Conservation (phyloP, 2,888 invertebrate species). For the Phengaris alcon region DNA sequence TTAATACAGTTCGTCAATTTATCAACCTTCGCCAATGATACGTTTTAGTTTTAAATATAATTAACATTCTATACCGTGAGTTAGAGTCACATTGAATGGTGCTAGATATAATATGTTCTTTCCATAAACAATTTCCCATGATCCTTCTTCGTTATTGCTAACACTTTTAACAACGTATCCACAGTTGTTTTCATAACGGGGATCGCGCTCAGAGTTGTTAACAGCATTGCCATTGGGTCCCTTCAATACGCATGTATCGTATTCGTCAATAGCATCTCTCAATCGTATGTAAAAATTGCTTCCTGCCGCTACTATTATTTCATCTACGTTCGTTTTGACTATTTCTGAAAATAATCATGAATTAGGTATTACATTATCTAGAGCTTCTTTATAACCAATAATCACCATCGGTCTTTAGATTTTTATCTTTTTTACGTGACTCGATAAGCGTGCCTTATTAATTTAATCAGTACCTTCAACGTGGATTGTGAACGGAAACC, state of each 20-base stretch:
- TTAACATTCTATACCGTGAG: not conserved
- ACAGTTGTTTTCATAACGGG: constrained; percentile 45
- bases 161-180: constrained; percentile 52
- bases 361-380: constrained; percentile 29
- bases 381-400: constrained; percentile 24
- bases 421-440: constrained; percentile 60
- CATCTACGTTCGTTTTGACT: constrained; percentile 47
- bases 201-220: constrained; percentile 41
- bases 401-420: constrained; percentile 22
- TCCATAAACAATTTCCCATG: constrained; percentile 58
- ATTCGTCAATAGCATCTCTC: constrained; percentile 43
- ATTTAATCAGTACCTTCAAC: constrained; percentile 55
- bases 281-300: constrained; percentile 55
- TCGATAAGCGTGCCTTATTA: constrained; percentile 47
- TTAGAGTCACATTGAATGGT: constrained; percentile 43
- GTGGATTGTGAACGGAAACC: constrained; percentile 53
- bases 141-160: constrained; percentile 45
- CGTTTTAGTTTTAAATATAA: too few relatives aligned
- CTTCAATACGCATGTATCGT: constrained; percentile 53
- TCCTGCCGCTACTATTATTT: constrained; percentile 49
- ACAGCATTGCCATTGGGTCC: constrained; percentile 44
- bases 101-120: constrained; percentile 50
- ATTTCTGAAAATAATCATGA: constrained; percentile 48
- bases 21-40: too few relatives aligned
- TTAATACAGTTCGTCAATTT: too few relatives aligned